Conservation (phyloP, 2,888 invertebrate genomes). For the Pseudococcus longispinus region DNA sequence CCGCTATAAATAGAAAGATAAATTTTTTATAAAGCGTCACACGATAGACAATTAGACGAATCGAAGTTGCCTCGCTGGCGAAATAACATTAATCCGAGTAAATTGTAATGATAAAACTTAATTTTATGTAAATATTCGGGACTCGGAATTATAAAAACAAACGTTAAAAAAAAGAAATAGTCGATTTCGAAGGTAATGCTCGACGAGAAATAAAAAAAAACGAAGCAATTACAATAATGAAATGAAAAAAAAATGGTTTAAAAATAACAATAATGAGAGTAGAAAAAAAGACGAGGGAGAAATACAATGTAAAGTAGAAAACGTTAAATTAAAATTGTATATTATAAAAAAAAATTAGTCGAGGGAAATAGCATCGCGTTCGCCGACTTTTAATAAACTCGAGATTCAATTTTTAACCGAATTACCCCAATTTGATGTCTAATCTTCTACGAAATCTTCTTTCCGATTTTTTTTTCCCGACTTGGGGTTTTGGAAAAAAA, state of each 20-base stretch:
- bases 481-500: background rate
- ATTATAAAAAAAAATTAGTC: slow-evolving; percentile 14
- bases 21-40: slow-evolving; percentile 33
- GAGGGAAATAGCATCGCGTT: background rate
- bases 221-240: slow-evolving; percentile 36
- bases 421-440: slow-evolving; percentile 1
- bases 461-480: background rate
- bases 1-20: slow-evolving; percentile 22
- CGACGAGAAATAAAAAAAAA: slow-evolving; percentile 23
- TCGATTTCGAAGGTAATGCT: background rate
- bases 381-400: slow-evolving; percentile 10
- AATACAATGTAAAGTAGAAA: background rate
- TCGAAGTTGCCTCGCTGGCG: background rate
- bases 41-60: slow-evolving; percentile 39
- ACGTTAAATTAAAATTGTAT: slow-evolving; percentile 22
- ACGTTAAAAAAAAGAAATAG: background rate
- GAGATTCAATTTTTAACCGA: slow-evolving; percentile 33
- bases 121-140: slow-evolving; percentile 42
- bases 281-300: background rate
- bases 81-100: slow-evolving; percentile 35
- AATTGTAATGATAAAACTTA: slow-evolving; percentile 20
- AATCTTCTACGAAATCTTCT: slow-evolving; percentile 13
- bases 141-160: slow-evolving; percentile 11
- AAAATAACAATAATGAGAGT: slow-evolving; percentile 35
- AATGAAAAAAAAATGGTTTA: slow-evolving; percentile 16